Base-by-base conservation (phyloP, 2,888 invertebrate species). In the Bhutanitis thaidina region DNA sequence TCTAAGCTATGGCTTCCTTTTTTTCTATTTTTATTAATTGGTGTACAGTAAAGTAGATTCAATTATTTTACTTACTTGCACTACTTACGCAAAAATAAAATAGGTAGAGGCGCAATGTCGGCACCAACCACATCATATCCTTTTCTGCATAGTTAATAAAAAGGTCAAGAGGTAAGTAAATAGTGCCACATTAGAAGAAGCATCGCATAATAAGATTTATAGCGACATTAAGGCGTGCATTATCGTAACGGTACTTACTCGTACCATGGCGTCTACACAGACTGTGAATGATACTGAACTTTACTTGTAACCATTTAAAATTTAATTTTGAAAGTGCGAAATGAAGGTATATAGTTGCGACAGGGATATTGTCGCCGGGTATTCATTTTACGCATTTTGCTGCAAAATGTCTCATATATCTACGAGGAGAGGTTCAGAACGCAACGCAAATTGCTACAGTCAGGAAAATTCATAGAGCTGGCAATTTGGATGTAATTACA, bases 141-240 rank as follows among this genome's bases (percentile, higher is more conserved):
- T 27, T 5, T 27, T 27, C 10, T 34, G 15, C 20, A 12, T n/a
- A 32, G 8, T 29, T 3, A 9, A 39, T 16, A 43, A 32, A 39
- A 39, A 36, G 1, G 12, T 9, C 8, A 8, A 16, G 29, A 12
- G 35, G 25, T 44, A 39, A 50, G 34, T 44, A 50, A 38, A 50
- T 32, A 40, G 39, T 38, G 14, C 39, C 30, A 16, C 8, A 16
- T 37, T 35, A 39, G 34, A 50, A 44, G 44, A 50, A 50, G 39
- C 13, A 29, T 29, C 16, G 25, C 16, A 32, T 44, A 29, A 36
- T 35, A 45, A 44, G 44, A 50, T 39, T 50, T 40, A 50, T 45
- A 16, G 40, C 40, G 16, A 35, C 45, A 39, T 50, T 45, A 50
- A 35, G 40, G 12, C 44, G n/a, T 39, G 44, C 39, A 44, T 44